These are phyloP conservation scores for Prunella himalayana DNA, from an alignment of 2,113 vertebrate species.

Conservation along the genomic window DNA sequence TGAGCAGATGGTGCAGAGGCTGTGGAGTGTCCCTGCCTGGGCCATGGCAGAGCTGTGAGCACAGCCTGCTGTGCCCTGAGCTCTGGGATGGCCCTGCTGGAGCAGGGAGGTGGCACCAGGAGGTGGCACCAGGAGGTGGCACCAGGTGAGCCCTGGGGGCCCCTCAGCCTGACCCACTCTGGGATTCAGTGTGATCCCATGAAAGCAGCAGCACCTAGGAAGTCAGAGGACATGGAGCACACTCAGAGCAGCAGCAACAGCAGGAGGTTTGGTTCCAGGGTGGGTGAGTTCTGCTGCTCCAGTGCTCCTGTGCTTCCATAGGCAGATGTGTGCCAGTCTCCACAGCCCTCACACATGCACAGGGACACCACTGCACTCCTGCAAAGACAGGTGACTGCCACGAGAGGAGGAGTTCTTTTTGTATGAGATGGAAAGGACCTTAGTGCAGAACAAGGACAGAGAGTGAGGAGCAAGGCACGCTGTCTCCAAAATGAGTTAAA, in stretches of 20 bases:
- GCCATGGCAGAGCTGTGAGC: background rate
- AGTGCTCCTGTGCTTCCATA: background rate
- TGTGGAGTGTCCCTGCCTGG: background rate
- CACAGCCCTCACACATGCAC: background rate
- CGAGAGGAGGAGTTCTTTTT: background rate
- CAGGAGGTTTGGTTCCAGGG: background rate
- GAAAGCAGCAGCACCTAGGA: background rate
- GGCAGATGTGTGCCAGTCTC: background rate
- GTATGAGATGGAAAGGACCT: background rate
- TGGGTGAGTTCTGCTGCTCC: background rate
- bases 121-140: background rate
- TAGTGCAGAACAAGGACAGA: background rate
- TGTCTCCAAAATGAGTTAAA: background rate
- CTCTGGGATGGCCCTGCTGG: background rate
- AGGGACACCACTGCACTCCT: background rate
- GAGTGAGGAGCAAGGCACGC: background rate
- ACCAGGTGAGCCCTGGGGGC: too few relatives aligned
- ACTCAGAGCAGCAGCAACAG: background rate
- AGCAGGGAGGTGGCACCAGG: background rate
- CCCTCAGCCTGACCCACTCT: background rate
- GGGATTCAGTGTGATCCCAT: background rate
- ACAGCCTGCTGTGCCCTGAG: background rate
- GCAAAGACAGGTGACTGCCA: background rate
- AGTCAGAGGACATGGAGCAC: fast-evolving
- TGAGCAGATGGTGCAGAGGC: background rate